Conservation (phyloP, 2,113 vertebrate genomes). For the Clinocottus analis region DNA sequence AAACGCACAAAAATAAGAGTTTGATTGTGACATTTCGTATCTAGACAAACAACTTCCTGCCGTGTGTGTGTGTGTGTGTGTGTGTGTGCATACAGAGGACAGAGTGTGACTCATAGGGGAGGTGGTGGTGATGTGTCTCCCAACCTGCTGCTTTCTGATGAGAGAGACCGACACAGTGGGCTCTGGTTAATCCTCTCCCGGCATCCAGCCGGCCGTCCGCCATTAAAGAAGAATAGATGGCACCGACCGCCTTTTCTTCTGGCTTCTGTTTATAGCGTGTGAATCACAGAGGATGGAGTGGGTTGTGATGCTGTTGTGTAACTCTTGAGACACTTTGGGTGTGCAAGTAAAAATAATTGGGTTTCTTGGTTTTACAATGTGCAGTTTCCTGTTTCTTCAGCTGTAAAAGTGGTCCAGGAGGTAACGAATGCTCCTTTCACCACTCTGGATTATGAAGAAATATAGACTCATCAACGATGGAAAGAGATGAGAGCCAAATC, state of each 20-base stretch:
- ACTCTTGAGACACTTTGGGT: conserved; percentile 56
- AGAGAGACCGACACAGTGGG: conserved; percentile 49
- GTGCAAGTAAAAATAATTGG: conserved; percentile 48
- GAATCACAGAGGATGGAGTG: conserved; percentile 67
- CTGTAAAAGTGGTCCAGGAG: conserved; percentile 34
- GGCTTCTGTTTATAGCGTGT: conserved; percentile 64
- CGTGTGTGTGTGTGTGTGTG: conserved; percentile 14
- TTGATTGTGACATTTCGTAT: too few relatives aligned
- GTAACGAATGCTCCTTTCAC: conserved; percentile 13
- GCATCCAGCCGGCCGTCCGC: conserved; percentile 41
- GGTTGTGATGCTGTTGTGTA: conserved; percentile 58
- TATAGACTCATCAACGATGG: conserved; percentile 21
- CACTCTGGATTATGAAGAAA: conserved; percentile 24
- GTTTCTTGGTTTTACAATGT: conserved; percentile 12
- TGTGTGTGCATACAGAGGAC: conserved; percentile 40
- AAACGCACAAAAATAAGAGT: too few relatives aligned
- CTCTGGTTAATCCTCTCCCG: conserved; percentile 58
- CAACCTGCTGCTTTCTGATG: conserved; percentile 66
- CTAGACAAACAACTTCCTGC: too few relatives aligned
- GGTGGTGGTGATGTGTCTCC: conserved; percentile 44
- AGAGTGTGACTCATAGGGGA: conserved; percentile 62
- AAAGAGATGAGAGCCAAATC: neutral
- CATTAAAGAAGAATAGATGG: conserved; percentile 51
- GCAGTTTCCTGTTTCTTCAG: conserved; percentile 39
- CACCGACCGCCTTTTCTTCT: conserved; percentile 48